Percentiles rank a stretch among this genome's conserved stretches.
phyloP scores from a whole-genome alignment of 1,140 invertebrate genomes.

The Ips typographus region DNA sequence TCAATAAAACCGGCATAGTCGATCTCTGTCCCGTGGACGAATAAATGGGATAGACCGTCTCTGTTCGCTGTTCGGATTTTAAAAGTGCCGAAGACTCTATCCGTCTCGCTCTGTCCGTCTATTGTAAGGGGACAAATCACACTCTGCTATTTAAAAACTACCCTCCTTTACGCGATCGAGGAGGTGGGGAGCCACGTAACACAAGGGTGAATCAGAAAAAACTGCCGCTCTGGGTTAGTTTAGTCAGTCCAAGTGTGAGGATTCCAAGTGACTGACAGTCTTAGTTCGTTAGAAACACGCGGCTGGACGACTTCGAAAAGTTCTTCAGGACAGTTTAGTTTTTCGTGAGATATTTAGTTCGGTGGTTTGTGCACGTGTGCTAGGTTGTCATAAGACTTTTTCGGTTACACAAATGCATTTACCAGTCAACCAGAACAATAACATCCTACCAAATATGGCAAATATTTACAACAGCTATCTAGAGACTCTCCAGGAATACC shows the following conservation, averaged over 20 bases:
- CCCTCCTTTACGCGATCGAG: slow-evolving; percentile 48
- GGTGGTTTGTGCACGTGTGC: not conserved
- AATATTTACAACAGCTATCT: slow-evolving; percentile 71
- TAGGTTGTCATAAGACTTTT: not conserved
- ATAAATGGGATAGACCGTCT: slow-evolving; percentile 21
- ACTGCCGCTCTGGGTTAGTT: slow-evolving; percentile 22
- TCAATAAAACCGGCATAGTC: slow-evolving; percentile 43
- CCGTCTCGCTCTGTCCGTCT: slow-evolving; percentile 41
- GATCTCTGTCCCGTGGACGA: slow-evolving; percentile 36
- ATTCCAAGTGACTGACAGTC: slow-evolving; percentile 23
- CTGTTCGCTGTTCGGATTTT: slow-evolving; percentile 42
- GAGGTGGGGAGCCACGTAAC: slow-evolving; percentile 17
- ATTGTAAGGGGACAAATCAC: slow-evolving; percentile 50
- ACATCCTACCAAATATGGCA: slow-evolving; percentile 59
- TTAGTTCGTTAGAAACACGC: slow-evolving; percentile 29
- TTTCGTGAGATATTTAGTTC: not conserved
- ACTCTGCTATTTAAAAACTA: slow-evolving; percentile 52
- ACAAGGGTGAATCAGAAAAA: slow-evolving; percentile 40
- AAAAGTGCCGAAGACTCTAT: slow-evolving; percentile 39
- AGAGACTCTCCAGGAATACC: slow-evolving; percentile 81
- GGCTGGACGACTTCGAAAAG: slow-evolving; percentile 20
- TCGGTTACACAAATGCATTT: slow-evolving; percentile 54
- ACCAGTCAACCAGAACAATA: slow-evolving; percentile 46
- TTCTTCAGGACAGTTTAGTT: slow-evolving; percentile 13
- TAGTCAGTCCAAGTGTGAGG: slow-evolving; percentile 34